Evolutionary conservation across 2,113 vertebrate genomes (phyloP).

Genomic region (Prietella phreatophila): DNA sequence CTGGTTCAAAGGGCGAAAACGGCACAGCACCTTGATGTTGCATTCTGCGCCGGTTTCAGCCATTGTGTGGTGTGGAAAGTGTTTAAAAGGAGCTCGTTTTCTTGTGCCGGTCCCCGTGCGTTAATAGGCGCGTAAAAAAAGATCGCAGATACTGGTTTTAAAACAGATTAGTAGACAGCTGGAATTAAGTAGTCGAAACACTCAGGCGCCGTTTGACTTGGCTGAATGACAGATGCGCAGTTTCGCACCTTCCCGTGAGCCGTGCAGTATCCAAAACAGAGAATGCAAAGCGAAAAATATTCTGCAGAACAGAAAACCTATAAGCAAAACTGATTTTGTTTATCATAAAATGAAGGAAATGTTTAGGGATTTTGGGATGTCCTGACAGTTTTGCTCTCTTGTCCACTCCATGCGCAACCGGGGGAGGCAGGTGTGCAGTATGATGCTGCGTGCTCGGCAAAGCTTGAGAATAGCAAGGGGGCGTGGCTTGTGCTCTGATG

Average conservation of each 20-base stretch:
- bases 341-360: not conserved
- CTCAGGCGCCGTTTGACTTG: conserved; percentile 9
- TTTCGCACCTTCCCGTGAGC: conserved; percentile 28
- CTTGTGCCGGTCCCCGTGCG: not conserved
- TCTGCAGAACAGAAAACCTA: not conserved
- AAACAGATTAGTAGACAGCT: not conserved
- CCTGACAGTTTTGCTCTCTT: conserved; percentile 1
- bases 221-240: conserved; percentile 23
- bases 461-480: conserved; percentile 40
- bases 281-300: not conserved
- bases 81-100: not conserved
- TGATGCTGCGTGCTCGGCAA: conserved; percentile 49
- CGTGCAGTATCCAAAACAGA: conserved; percentile 18
- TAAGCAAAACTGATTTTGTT: not conserved
- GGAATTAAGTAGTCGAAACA: not conserved
- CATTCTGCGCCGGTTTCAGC: conserved; percentile 84
- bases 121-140: not conserved
- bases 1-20: conserved; percentile 87
- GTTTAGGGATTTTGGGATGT: not conserved
- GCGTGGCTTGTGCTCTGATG: conserved; percentile 42
- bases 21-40: conserved; percentile 92
- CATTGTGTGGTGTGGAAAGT: conserved; percentile 68
- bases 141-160: not conserved
- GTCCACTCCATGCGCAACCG: conserved; percentile 36
- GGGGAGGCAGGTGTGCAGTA: conserved; percentile 45